Conservation (phyloP, 2,797 vertebrate genomes). For the Pseudomugil tenellus region DNA sequence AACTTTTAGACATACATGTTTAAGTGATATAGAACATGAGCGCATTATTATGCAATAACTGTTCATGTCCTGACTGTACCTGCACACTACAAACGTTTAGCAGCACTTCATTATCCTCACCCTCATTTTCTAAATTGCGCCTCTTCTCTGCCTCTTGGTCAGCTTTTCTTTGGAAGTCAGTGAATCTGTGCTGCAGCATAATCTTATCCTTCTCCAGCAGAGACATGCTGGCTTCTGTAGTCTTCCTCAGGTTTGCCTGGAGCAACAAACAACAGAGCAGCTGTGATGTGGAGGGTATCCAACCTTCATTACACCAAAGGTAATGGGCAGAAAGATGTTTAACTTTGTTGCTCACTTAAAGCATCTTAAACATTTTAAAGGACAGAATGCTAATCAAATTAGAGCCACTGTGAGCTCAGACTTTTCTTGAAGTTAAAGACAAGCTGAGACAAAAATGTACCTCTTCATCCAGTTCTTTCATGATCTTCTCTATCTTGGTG, state of each 20-base stretch:
- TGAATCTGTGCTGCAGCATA: conserved; percentile 91
- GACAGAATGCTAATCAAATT: neutral
- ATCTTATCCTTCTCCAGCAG: conserved; percentile 97
- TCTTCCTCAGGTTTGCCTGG: conserved; percentile 88
- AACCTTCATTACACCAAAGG: conserved; percentile 5
- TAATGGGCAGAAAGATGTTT: conserved; percentile 7
- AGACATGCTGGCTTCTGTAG: conserved; percentile 87
- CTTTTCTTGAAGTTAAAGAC: neutral
- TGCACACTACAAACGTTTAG: conserved; percentile 24
- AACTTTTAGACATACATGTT: conserved; percentile 6
- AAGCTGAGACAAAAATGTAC: conserved; percentile 67
- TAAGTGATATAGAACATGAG: neutral
- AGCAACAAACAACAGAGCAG: conserved; percentile 34
- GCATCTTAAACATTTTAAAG: conserved; percentile 5
- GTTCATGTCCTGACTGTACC: conserved; percentile 17
- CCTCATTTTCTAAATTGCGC: conserved; percentile 96
- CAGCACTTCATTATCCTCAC: conserved; percentile 72
- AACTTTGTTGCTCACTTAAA: neutral
- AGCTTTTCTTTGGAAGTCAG: conserved; percentile 95
- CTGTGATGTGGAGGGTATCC: conserved; percentile 29
- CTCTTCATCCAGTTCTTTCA: conserved; percentile 98
- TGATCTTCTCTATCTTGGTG: conserved; percentile 95
- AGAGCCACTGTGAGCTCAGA: neutral
- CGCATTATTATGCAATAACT: neutral
- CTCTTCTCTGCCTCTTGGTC: conserved; percentile 97